Evolutionary conservation across 2,888 invertebrate species (phyloP).

Genomic region (Theretra japonica): DNA sequence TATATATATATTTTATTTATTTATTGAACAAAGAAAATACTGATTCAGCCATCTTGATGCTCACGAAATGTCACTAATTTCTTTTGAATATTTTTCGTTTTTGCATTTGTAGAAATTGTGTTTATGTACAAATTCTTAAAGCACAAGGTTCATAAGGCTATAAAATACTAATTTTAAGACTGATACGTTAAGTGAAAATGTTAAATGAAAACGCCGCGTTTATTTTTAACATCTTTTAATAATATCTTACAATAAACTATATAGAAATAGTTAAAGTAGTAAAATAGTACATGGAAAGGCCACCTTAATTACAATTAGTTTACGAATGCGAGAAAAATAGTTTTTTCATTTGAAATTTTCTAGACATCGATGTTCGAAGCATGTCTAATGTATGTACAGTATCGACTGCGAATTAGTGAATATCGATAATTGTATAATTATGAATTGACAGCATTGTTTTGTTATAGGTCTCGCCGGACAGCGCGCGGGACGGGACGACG

Average conservation of each 20-base stretch:
- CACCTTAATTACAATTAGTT: constrained; percentile 60
- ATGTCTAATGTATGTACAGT: not conserved
- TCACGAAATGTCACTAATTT: no score
- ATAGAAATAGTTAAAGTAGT: constrained; percentile 68
- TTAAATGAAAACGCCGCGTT: constrained; percentile 40
- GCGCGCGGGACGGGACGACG: no score
- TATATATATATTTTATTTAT: no score
- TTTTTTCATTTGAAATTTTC: constrained; percentile 30
- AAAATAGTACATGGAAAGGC: constrained; percentile 75
- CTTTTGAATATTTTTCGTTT: no score
- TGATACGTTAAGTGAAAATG: constrained; percentile 5
- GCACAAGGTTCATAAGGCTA: not conserved
- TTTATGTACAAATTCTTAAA: not conserved
- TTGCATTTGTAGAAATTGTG: no score
- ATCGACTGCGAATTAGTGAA: constrained; percentile 3
- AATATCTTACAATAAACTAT: constrained; percentile 77
- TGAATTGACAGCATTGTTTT: not conserved
- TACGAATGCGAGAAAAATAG: constrained; percentile 39
- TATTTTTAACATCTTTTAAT: constrained; percentile 54
- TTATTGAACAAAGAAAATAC: no score
- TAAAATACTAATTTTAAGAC: constrained; percentile 1
- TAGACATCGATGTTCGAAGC: constrained; percentile 9
- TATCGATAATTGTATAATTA: not conserved
- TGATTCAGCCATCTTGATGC: no score
- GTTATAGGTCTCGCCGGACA: not conserved